These are phyloP conservation scores for Stomatorhinus ivindoensis DNA, from an alignment of 2,113 vertebrate genomes.

Conservation along the genomic window DNA sequence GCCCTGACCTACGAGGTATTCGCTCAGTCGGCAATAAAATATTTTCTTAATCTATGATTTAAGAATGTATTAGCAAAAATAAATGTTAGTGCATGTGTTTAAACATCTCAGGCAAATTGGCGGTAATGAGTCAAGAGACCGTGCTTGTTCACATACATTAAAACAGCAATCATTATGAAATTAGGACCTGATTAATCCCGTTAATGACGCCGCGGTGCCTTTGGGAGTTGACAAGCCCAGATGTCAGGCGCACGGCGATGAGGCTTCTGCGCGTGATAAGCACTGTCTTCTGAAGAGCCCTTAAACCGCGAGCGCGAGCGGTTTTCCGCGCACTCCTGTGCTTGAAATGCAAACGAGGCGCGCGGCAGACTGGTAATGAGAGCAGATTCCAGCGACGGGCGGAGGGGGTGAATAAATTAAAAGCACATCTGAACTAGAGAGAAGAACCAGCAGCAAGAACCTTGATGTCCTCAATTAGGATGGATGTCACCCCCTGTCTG, in stretches of 20 bases:
- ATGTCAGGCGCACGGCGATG: constrained; percentile 82
- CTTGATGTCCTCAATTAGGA: constrained; percentile 99
- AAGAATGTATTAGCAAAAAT: constrained; percentile 95
- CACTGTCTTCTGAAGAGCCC: constrained; percentile 80
- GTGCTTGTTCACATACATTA: constrained; percentile 97
- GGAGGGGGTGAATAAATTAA: constrained; percentile 86
- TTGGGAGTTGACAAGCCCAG: constrained; percentile 91
- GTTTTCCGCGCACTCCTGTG: constrained; percentile 78
- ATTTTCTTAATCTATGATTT: constrained; percentile 84
- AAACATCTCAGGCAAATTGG: constrained; percentile 96
- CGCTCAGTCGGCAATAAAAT: constrained; percentile 71
- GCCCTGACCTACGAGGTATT: constrained; percentile 42
- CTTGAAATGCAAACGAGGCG: constrained; percentile 99
- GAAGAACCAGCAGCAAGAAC: constrained; percentile 95
- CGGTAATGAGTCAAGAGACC: constrained; percentile 99
- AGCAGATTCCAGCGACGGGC: constrained; percentile 81
- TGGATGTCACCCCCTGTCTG: constrained; percentile 83
- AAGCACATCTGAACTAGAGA: constrained; percentile 79
- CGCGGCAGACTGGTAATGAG: constrained; percentile 98
- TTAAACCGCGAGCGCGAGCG: constrained; percentile 68
- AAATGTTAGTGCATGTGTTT: constrained; percentile 93
- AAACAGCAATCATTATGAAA: constrained; percentile 99
- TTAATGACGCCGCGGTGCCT: constrained; percentile 96
- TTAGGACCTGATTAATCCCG: constrained; percentile 99
- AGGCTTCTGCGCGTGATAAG: constrained; percentile 70